Evolutionary conservation across 37 sponge, comb jelly and placozoan genomes (phyloP), one percentile per base, ranked within the genome.

Genomic region (Hormiphora californensis): DNA sequence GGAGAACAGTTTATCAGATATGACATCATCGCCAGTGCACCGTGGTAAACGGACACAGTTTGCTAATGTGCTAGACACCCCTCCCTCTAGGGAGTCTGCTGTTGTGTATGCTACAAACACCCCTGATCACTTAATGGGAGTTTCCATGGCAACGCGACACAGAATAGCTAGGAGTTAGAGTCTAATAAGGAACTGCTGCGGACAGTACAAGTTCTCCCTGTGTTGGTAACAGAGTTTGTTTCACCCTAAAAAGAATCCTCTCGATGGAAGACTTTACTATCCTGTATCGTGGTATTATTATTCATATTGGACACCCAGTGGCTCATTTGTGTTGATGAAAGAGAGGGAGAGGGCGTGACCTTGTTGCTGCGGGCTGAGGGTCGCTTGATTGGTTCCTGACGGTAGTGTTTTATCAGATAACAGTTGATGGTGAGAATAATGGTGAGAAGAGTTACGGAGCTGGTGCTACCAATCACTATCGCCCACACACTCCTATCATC

Each of bases 31-130:
- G n/a, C n/a, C n/a, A n/a, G n/a, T n/a, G n/a, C n/a, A n/a, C n/a
- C n/a, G n/a, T n/a, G n/a, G n/a, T n/a, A n/a, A n/a, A n/a, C n/a
- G n/a, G n/a, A n/a, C n/a, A n/a, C n/a, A n/a, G n/a, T n/a, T n/a
- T n/a, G n/a, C n/a, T n/a, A 12, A 73, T 21, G 21, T 57, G 7
- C 61, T 57, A 5, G n/a, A n/a, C n/a, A n/a, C n/a, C n/a, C n/a
- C n/a, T n/a, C 59, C 59, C 22, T 4, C 23, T 5, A 4, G 23
- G 23, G 59, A 28, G 28, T 57, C 19, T 57, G 81, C 25, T 1
- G 81, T 43, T 22, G 59, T 57, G 28, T 57, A 57, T 57, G 81
- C 25, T 1, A 46, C 40, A 28, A 30, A 73, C 81, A 73, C 81
- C 23, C 81, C 81, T 11, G 81, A 73, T 28, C 81, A 73, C 23